Percentiles rank a stretch among this genome's conserved stretches.
Evolutionary conservation across 2,797 vertebrate genomes (phyloP).

Genomic region (Coregonus ussuriensis): DNA sequence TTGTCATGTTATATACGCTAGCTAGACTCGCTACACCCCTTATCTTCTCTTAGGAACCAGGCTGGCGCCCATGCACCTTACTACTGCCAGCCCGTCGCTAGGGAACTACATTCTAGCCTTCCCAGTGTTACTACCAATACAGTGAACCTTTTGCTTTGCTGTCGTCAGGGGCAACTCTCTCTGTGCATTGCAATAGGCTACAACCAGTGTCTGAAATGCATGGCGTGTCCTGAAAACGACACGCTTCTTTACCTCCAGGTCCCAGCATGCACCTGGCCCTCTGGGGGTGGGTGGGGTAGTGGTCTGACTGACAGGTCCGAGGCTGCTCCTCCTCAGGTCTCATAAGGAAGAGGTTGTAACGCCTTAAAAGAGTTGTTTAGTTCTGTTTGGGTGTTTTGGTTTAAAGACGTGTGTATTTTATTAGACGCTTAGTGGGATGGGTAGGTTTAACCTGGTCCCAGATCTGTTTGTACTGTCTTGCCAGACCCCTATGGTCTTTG

Average conservation of each 20-base stretch:
- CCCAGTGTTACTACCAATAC: background rate
- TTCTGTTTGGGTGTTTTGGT: slow-evolving; percentile 30
- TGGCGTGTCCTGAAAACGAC: slow-evolving; percentile 23
- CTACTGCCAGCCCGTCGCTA: too few species aligned
- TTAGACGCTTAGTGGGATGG: slow-evolving; percentile 39
- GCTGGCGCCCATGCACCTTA: too few species aligned
- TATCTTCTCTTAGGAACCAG: too few species aligned
- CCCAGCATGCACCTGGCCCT: slow-evolving; percentile 67
- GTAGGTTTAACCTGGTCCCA: slow-evolving; percentile 13
- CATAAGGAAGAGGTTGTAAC: slow-evolving; percentile 26
- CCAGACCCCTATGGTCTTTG: too few species aligned
- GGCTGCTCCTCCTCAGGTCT: slow-evolving; percentile 39
- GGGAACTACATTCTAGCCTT: background rate
- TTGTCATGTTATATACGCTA: background rate
- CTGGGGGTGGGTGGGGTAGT: slow-evolving; percentile 19
- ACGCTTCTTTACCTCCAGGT: slow-evolving; percentile 36
- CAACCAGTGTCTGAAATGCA: slow-evolving; percentile 29
- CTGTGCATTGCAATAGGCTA: slow-evolving; percentile 19
- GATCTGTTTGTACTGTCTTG: too few species aligned
- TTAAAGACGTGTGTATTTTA: slow-evolving; percentile 38
- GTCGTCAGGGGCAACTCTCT: slow-evolving; percentile 33
- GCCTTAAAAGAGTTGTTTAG: slow-evolving; percentile 59
- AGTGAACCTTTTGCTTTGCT: slow-evolving; percentile 18
- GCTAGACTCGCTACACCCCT: too few species aligned
- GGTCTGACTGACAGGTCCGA: background rate